Evolutionary conservation across 30 jellyfish, hydroid and myxozoan species (phyloP).

Genomic region (Nemopilema nomurai): DNA sequence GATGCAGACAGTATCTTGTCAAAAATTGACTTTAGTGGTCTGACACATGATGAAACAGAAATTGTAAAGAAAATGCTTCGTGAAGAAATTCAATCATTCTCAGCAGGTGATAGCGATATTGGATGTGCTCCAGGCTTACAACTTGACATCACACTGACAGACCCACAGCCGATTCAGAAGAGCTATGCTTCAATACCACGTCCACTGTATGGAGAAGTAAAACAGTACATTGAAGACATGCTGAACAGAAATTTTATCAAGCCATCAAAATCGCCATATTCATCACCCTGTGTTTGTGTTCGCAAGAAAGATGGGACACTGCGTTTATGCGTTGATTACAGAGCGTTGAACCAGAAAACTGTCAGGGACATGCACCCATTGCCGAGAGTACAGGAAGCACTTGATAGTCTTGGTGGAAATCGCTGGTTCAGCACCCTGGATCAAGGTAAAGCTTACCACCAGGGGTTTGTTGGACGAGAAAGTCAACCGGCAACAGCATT

Average conservation of each 20-base stretch:
- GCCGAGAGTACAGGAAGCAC: conserved; percentile 50
- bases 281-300: conserved; percentile 3
- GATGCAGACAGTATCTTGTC: conserved; percentile 15
- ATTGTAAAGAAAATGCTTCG: not conserved
- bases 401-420: conserved; percentile 46
- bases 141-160: conserved; percentile 10
- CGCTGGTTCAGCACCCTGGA: conserved; percentile 60
- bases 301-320: conserved; percentile 30
- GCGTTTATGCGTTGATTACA: conserved; percentile 46
- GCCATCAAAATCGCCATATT: conserved; percentile 15
- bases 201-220: conserved; percentile 29
- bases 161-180: conserved; percentile 21
- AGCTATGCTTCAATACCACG: conserved; percentile 11
- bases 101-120: conserved; percentile 21
- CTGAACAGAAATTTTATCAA: not conserved
- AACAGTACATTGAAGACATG: conserved; percentile 27
- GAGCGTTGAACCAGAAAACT: conserved; percentile 27
- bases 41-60: conserved; percentile 1
- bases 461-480: conserved; percentile 63
- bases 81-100: conserved; percentile 17
- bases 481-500: conserved; percentile 31
- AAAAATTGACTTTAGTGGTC: not conserved
- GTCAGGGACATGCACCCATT: conserved; percentile 37
- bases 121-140: conserved; percentile 33
- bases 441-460: conserved; percentile 68